Conservation (phyloP, 2,113 vertebrate species). For the Corythornis cristatus region DNA sequence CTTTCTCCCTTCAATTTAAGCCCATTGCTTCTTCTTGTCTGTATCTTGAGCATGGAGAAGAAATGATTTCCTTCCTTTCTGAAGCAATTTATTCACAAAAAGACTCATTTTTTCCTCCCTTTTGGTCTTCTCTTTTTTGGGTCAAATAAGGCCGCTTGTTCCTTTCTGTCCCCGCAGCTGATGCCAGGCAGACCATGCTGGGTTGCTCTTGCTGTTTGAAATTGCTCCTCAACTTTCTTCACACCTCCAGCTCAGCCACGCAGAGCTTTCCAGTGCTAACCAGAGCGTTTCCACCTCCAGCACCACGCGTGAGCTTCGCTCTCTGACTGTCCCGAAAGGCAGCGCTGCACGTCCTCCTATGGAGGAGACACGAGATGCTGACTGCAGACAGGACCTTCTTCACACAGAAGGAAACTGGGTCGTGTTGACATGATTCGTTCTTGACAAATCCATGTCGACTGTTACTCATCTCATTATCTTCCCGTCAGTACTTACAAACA, state of each 20-base stretch:
- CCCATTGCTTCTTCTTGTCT: not conserved
- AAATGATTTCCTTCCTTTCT: conserved; percentile 1
- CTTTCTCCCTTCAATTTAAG: not conserved
- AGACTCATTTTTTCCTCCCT: not conserved
- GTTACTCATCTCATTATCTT: conserved; percentile 57
- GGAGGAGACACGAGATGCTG: not conserved
- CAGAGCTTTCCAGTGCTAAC: not conserved
- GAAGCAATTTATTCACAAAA: not conserved
- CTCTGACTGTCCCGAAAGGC: not conserved
- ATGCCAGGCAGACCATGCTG: not conserved
- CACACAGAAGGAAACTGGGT: conserved; percentile 45
- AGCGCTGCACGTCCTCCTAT: not conserved
- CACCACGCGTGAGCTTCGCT: not conserved
- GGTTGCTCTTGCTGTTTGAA: not conserved
- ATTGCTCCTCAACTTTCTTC: not conserved
- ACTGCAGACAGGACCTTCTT: conserved; percentile 1
- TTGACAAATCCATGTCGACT: conserved; percentile 54
- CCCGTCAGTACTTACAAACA: conserved; percentile 39
- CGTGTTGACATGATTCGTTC: conserved; percentile 39
- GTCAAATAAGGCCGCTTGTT: not conserved
- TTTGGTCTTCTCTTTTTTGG: not conserved
- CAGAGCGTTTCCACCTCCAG: not conserved
- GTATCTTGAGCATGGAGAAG: not conserved
- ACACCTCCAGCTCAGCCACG: not conserved
- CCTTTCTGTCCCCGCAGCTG: not conserved